Evolutionary conservation across 2,113 vertebrate genomes (phyloP).

Genomic region (Periophthalmodon schlosseri): DNA sequence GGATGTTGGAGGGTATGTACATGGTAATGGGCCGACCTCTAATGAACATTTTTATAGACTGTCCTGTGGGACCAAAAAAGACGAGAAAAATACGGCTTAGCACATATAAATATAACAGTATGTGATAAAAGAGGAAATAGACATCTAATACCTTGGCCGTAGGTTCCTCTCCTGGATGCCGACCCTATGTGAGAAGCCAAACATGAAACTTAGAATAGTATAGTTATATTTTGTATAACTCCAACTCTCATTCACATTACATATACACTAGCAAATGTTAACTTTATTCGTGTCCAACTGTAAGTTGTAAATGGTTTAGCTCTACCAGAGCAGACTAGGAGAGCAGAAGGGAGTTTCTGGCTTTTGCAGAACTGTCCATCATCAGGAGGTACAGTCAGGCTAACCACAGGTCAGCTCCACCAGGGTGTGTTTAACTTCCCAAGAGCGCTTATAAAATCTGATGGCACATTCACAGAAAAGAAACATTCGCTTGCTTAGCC

Average conservation of each 20-base stretch:
- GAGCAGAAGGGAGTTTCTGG: slow-evolving; percentile 18
- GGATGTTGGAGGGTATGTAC: slow-evolving; percentile 89
- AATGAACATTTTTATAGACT: slow-evolving; percentile 91
- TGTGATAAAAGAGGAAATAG: not conserved
- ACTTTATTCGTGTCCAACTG: not conserved
- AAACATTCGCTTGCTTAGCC: not conserved
- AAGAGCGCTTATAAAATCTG: slow-evolving; percentile 3
- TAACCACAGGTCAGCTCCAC: slow-evolving; percentile 48
- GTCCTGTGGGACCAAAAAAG: slow-evolving; percentile 63
- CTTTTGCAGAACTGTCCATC: slow-evolving; percentile 52
- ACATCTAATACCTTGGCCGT: slow-evolving; percentile 77
- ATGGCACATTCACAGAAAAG: not conserved
- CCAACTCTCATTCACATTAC: not conserved
- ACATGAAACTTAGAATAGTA: not conserved
- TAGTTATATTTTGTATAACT: not conserved
- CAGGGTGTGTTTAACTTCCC: slow-evolving; percentile 28
- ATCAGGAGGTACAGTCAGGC: slow-evolving; percentile 33
- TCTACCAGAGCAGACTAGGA: not conserved
- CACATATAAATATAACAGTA: not conserved
- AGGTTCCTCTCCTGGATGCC: slow-evolving; percentile 81
- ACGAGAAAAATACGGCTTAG: not conserved
- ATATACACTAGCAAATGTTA: not conserved
- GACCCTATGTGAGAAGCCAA: slow-evolving; percentile 63
- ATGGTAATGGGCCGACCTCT: slow-evolving; percentile 91
- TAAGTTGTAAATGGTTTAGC: not conserved